Evolutionary conservation across 2,888 invertebrate genomes (phyloP), one percentile per base, ranked within the genome.

Genomic region (Plebejus argus): DNA sequence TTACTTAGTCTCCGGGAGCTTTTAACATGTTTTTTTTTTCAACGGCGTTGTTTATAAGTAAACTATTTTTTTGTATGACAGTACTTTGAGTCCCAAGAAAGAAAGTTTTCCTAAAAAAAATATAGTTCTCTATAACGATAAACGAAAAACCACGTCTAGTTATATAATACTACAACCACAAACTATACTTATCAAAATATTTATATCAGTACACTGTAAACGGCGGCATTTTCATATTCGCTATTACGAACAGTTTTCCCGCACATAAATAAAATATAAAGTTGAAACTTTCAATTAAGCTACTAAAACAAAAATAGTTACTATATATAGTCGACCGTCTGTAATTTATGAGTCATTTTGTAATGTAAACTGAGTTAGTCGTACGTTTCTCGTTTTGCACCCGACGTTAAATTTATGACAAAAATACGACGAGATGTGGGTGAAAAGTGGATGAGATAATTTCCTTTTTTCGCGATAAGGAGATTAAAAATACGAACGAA

Each of bases 291-390:
- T 53, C 74, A 74, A 74, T 74, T 74, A 74, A 74, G 28, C 53
- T 18, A 74, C 74, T 28, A 23, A 49, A 74, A 53, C 74, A 74
- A 74, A 74, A 74, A 74, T 74, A 74, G 74, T 53, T 74, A 74
- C 28, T 28, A 39, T 56, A 33, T 71, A 77, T 77, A 71, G 71
- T 35, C 76, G 78, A 77, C 74, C 79, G 74, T 61, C 76, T 33
- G 88, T 89, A 90, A 93, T 93, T 93, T 93, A 93, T 92, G 92
- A 79, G 87, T 93, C 91, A 93, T 93, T 93, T 92, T 87, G 88
- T 89, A 85, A 89, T 89, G 88, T 89, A 89, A 89, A 85, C 83
- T 84, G 87, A 85, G 88, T 87, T 87, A 89, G 89, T 90, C 88
- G 85, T 89, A 85, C 91, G 92, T n/a, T n/a, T n/a, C 87, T 89